Evolutionary conservation across 2,888 invertebrate species (phyloP).

Genomic region (Acanthococcus lagerstroemiae): DNA sequence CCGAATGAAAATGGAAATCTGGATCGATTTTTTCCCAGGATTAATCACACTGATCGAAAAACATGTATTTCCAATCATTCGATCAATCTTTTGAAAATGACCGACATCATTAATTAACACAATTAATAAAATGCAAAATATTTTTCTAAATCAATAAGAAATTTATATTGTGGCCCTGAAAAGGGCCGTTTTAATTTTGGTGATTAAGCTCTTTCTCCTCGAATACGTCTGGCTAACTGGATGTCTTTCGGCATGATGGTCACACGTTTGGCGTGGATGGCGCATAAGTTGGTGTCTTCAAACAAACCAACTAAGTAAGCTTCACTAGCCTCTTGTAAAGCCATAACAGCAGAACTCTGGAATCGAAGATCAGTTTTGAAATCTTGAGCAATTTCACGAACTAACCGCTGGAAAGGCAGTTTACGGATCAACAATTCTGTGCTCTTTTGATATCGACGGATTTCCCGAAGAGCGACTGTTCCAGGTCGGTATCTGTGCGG

Average conservation of each 20-base stretch:
- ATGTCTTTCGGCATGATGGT: constrained; percentile 57
- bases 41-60: no score
- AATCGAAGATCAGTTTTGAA: constrained; percentile 44
- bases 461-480: constrained; percentile 52
- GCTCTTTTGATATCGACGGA: constrained; percentile 50
- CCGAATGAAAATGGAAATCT: no score
- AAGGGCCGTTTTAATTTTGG: no score
- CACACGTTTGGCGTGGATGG: constrained; percentile 62
- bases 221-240: constrained; percentile 44
- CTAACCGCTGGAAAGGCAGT: constrained; percentile 47
- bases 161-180: no score
- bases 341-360: constrained; percentile 39
- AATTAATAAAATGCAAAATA: no score
- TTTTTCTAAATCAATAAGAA: no score
- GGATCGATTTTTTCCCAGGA: no score
- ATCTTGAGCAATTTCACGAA: constrained; percentile 48
- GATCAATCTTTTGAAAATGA: no score
- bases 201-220: constrained; percentile 29
- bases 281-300: constrained; percentile 67
- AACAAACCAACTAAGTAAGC: constrained; percentile 58
- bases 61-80: no score
- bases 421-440: constrained; percentile 48
- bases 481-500: constrained; percentile 44
- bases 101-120: no score
- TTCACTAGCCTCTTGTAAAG: constrained; percentile 47